Conservation (phyloP, 2,888 invertebrate genomes). For the Nasonovia ribisnigri region DNA sequence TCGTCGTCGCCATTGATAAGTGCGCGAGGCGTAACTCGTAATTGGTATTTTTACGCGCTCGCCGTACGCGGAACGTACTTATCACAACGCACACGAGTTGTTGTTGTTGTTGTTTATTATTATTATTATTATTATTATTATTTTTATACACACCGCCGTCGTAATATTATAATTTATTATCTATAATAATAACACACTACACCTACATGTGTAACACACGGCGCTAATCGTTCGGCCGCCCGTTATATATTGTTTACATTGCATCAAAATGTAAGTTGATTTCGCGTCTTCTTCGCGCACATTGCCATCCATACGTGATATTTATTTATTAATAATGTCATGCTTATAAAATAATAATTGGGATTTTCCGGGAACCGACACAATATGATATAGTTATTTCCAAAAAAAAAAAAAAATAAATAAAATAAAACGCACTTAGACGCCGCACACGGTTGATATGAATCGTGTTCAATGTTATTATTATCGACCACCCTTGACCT, state of each 20-base stretch:
- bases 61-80: not conserved
- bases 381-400: not conserved
- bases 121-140: slow-evolving; percentile 15
- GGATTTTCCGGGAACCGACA: not conserved
- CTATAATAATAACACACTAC: not conserved
- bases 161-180: not conserved
- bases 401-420: not conserved
- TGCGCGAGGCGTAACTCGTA: slow-evolving; percentile 31
- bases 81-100: slow-evolving; percentile 19
- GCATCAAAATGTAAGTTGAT: slow-evolving; percentile 24
- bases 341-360: not conserved
- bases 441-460: not conserved
- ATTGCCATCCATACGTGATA: not conserved
- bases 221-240: slow-evolving; percentile 17
- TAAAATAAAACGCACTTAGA: slow-evolving; percentile 4
- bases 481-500: slow-evolving; percentile 56
- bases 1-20: slow-evolving; percentile 57
- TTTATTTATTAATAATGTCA: not conserved
- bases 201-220: not conserved
- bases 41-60: slow-evolving; percentile 36
- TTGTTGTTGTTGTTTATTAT: slow-evolving; percentile 9
- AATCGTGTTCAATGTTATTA: slow-evolving; percentile 26
- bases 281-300: too few species aligned
- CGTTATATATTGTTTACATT: slow-evolving; percentile 42
- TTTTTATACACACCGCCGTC: not conserved